Base-by-base conservation (phyloP, 2,888 invertebrate species). In the Drosophila seclusa region DNA sequence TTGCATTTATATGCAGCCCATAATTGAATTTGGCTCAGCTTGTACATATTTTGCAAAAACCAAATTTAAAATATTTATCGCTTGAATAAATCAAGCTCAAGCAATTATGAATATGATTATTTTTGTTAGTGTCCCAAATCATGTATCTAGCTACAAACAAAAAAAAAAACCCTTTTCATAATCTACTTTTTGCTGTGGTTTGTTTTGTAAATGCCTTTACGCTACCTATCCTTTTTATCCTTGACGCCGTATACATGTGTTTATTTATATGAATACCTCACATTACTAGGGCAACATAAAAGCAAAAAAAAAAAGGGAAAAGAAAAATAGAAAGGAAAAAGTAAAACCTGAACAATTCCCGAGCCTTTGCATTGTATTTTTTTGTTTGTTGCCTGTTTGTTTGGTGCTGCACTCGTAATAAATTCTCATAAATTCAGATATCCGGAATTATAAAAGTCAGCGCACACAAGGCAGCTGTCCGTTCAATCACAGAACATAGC, bases 251-350 rank as follows among this genome's bases (percentile, higher is more conserved):
- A 40, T 54, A 31, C 45, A 27, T 48, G 24, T 31, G 48, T 53
- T 49, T 67, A 70, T 70, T 50, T 57, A 50, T 48, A 62, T 62
- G 32, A 13, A 53, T 40, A 29, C 70, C 53, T 45, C 54, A 52
- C 42, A 76, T 78, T 76, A 63, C 78, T 61, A 11, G 58, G 55
- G 61, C 78, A 58, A 50, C 67, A 73, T 57, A 48, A 50, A 69
- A 29, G 32, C 57, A 24, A 38, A 52, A 24, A 24, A 13, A 48
- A 48, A 54, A 42, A n/a, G n/a, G n/a, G 34, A 50, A 27, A 34
- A 8, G 10, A 52, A 49, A 49, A 45, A 21, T 11, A 11, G 2
- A 45, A 11, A 45, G 42, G 13, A 49, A 8, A 31, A 6, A 2
- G 18, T 1, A 38, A 53, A 24, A 45, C 4, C 31, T 58, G 53